phyloP scores from a whole-genome alignment of 2,888 invertebrate species.

The Patella pellucida region DNA sequence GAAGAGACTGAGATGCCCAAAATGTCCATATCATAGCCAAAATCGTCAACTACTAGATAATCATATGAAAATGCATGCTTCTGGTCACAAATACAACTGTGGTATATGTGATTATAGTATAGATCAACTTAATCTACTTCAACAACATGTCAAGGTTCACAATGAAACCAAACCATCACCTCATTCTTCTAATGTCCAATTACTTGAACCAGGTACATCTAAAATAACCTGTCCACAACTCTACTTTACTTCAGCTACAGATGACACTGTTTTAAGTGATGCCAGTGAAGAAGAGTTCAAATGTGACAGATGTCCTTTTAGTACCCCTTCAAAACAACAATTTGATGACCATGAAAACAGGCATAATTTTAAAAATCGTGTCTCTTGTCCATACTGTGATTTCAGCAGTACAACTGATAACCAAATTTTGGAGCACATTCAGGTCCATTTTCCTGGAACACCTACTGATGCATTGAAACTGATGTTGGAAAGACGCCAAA shows the following conservation, averaged over 20 bases:
- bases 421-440: constrained; percentile 49
- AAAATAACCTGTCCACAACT: constrained; percentile 44
- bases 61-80: constrained; percentile 54
- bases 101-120: constrained; percentile 54
- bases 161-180: constrained; percentile 30
- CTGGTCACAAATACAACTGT: constrained; percentile 53
- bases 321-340: constrained; percentile 49
- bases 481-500: constrained; percentile 23
- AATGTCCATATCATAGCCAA: constrained; percentile 54
- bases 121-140: constrained; percentile 44
- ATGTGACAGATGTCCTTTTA: constrained; percentile 63
- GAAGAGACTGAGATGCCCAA: constrained; percentile 41
- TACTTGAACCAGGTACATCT: constrained; percentile 33
- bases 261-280: constrained; percentile 17
- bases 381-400: constrained; percentile 60
- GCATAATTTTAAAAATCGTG: constrained; percentile 46
- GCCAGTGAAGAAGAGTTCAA: constrained; percentile 42
- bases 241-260: constrained; percentile 36
- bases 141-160: constrained; percentile 51
- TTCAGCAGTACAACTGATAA: constrained; percentile 50
- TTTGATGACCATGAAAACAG: constrained; percentile 50
- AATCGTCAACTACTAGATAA: constrained; percentile 47
- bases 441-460: constrained; percentile 58
- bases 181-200: constrained; percentile 36
- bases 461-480: constrained; percentile 38